Percentiles rank a stretch among this genome's conserved stretches.
phyloP scores from a whole-genome alignment of 2,888 invertebrate species.

The Rhagophthalmus giganteus region DNA sequence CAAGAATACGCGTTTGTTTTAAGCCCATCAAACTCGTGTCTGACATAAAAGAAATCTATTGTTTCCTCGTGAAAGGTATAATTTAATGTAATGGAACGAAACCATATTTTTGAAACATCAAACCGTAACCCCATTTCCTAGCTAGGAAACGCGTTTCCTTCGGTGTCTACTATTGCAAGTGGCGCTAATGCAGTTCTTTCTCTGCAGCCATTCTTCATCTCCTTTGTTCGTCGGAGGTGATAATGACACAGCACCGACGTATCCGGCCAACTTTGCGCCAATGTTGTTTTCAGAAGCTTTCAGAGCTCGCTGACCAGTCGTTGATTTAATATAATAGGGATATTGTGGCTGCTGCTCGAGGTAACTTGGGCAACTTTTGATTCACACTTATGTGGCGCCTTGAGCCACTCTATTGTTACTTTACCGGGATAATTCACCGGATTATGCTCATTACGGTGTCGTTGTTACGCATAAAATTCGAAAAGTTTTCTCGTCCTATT shows the following conservation, averaged over 20 bases:
- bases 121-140: conserved; percentile 49
- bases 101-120: conserved; percentile 48
- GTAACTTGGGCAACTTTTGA: conserved; percentile 50
- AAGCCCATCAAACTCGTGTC: conserved; percentile 29
- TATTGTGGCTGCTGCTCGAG: conserved; percentile 51
- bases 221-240: conserved; percentile 54
- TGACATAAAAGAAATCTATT: conserved; percentile 34
- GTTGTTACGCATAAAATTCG: conserved; percentile 3
- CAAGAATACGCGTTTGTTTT: conserved; percentile 22
- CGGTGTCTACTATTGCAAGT: conserved; percentile 39
- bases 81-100: conserved; percentile 46
- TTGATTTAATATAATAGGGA: conserved; percentile 53
- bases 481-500: too few species aligned
- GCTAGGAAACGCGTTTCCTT: conserved; percentile 31
- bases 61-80: conserved; percentile 37
- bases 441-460: conserved; percentile 37
- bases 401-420: conserved; percentile 41
- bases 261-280: conserved; percentile 53
- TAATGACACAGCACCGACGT: conserved; percentile 53
- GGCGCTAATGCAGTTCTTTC: conserved; percentile 54
- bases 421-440: conserved; percentile 37
- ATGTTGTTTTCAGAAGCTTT: conserved; percentile 49
- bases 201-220: conserved; percentile 51
- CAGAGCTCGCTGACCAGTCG: conserved; percentile 37
- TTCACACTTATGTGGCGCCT: conserved; percentile 51